Evolutionary conservation across 2,797 vertebrate genomes (phyloP).

Genomic region (Oryzias sinensis): DNA sequence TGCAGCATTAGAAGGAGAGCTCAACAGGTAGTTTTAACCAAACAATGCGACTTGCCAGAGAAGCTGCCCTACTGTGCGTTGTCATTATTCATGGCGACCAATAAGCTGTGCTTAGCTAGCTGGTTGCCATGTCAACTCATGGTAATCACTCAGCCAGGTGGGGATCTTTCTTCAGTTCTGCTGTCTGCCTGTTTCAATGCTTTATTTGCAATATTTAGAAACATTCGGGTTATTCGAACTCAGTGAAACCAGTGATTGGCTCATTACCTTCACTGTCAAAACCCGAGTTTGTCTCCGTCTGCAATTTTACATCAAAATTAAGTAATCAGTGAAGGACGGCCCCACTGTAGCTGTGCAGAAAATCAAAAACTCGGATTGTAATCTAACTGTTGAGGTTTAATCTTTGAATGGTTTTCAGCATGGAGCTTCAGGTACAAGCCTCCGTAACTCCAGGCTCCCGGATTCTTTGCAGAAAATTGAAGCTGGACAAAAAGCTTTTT

Average conservation of each 20-base stretch:
- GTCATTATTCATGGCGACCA: conserved; percentile 42
- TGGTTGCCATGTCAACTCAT: conserved; percentile 53
- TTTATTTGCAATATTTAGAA: conserved; percentile 15
- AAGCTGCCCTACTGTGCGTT: conserved; percentile 40
- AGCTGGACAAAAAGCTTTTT: no score
- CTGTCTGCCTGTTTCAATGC: conserved; percentile 4
- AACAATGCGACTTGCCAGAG: conserved; percentile 44
- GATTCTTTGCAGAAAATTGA: no score
- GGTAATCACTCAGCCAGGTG: conserved; percentile 42
- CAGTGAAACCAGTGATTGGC: conserved; percentile 3
- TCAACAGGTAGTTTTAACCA: conserved; percentile 50
- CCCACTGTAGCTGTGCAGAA: neutral
- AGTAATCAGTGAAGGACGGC: neutral
- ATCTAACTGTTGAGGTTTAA: no score
- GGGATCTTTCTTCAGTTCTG: conserved; percentile 30
- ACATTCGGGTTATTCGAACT: conserved; percentile 7
- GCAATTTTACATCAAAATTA: conserved; percentile 1
- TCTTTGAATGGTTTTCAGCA: no score
- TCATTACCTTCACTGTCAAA: conserved; percentile 3
- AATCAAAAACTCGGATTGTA: no score
- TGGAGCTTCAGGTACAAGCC: no score
- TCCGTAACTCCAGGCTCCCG: no score
- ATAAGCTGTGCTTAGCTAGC: conserved; percentile 44
- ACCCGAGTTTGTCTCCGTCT: neutral
- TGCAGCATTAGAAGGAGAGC: conserved; percentile 19